phyloP scores from a whole-genome alignment of 2,113 vertebrate genomes.

The Scortum barcoo region DNA sequence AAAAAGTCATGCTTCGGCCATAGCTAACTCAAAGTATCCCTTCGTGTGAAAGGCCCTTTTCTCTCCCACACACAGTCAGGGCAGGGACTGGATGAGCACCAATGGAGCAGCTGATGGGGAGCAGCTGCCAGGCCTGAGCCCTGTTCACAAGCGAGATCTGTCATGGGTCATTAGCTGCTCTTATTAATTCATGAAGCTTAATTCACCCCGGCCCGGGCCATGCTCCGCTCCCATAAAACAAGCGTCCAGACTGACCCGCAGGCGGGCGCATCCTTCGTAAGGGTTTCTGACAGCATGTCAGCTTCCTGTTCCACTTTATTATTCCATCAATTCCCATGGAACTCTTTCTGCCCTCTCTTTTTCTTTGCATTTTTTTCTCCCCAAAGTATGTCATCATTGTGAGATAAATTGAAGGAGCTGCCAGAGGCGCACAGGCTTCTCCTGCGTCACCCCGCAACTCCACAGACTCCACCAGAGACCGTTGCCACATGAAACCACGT shows the following conservation, averaged over 20 bases:
- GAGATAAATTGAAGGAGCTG: constrained; percentile 44
- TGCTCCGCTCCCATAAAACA: constrained; percentile 53
- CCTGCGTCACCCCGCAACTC: constrained; percentile 49
- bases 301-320: constrained; percentile 47
- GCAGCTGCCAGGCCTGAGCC: too few relatives aligned
- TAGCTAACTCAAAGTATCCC: constrained; percentile 55
- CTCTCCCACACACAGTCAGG: constrained; percentile 52
- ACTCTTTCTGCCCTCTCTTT: constrained; percentile 14
- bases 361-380: too few relatives aligned
- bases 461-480: constrained; percentile 47
- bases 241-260: constrained; percentile 47
- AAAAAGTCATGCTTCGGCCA: constrained; percentile 46
- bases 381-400: constrained; percentile 29
- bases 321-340: constrained; percentile 43
- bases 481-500: constrained; percentile 51
- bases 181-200: constrained; percentile 75
- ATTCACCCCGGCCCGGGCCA: constrained; percentile 47
- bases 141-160: constrained; percentile 65
- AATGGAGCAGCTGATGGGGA: constrained; percentile 69
- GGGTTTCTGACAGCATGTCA: constrained; percentile 42
- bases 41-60: constrained; percentile 50
- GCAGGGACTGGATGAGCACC: constrained; percentile 48
- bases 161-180: constrained; percentile 69
- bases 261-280: constrained; percentile 13
- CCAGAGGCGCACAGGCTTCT: constrained; percentile 30